Evolutionary conservation across 2,113 vertebrate genomes (phyloP).

Genomic region (Ornithorhynchus anatinus): DNA sequence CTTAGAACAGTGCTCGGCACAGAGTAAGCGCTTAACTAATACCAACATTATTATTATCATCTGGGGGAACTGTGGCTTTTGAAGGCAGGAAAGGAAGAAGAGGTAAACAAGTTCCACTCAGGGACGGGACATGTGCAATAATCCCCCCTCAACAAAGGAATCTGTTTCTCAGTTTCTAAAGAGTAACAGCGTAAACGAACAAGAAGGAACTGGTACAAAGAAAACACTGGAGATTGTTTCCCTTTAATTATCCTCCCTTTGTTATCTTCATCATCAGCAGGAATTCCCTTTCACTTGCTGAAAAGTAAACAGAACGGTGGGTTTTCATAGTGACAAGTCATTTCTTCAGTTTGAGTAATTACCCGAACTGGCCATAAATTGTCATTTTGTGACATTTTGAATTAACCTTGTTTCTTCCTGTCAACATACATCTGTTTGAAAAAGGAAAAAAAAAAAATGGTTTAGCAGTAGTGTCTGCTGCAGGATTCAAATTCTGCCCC

Average conservation of each 20-base stretch:
- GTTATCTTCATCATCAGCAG: slow-evolving; percentile 49
- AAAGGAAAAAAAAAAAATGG: no score
- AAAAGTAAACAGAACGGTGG: slow-evolving; percentile 47
- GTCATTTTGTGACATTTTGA: slow-evolving; percentile 54
- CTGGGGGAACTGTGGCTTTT: no score
- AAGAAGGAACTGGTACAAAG: slow-evolving; percentile 29
- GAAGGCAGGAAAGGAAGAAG: no score
- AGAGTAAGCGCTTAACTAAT: no score
- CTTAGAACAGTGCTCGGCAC: no score
- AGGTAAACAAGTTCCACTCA: no score
- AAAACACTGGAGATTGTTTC: slow-evolving; percentile 59
- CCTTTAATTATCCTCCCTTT: slow-evolving; percentile 56
- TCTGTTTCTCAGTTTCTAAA: slow-evolving; percentile 7
- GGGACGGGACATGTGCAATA: no score
- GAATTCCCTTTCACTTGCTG: slow-evolving; percentile 50
- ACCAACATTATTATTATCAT: no score
- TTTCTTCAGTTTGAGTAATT: slow-evolving; percentile 54
- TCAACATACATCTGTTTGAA: slow-evolving; percentile 57
- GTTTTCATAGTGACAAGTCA: slow-evolving; percentile 42
- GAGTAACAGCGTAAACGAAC: not conserved
- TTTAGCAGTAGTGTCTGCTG: no score
- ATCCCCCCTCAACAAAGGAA: accelerated
- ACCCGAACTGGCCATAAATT: slow-evolving; percentile 57
- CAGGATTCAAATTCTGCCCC: slow-evolving; percentile 56
- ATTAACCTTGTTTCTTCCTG: slow-evolving; percentile 59